Base-by-base conservation (phyloP, 1,140 invertebrate species). In the Microplitis mediator region DNA sequence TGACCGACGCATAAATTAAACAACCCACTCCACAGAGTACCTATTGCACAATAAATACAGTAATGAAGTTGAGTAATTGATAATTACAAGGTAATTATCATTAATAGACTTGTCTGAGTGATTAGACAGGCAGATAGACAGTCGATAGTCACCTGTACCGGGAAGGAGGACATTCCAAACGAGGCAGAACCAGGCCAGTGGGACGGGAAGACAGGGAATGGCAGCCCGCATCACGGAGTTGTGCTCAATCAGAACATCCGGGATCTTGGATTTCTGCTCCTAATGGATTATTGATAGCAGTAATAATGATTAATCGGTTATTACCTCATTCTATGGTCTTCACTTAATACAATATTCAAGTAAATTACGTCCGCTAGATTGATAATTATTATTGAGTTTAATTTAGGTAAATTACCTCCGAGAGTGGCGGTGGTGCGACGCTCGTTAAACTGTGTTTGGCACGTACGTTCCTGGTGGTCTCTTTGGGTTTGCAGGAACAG, bases 1-100 rank as follows among this genome's bases (percentile, higher is more conserved):
- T 95, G 95, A 1, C 96, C 96, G 76, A 95, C 91, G 81, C 95
- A 98, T 36, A 97, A 82, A 77, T 95, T 95, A 76, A 95, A 93
- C 67, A 97, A 79, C 1, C 96, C 96, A 74, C 95, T 96, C 62
- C 94, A 88, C 61, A 97, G 88, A 2, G 96, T 97, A 50, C 96
- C 96, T 97, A 86, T 6, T 79, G 81, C 75, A 56, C n/a, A 63
- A 61, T 51, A 6, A 70, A 39, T 75, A 67, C 4, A 8, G 6
- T 58, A 68, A 68, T 35, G 3, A 23, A 32, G 8, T 2, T 36
- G 13, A 36, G 8, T 34, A 4, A 58, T n/a, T 31, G 50, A 31
- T 14, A 45, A 45, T 45, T 23, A 23, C 23, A 23, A 45, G 39
- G 45, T 61, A 52, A 75, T 6, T 13, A 11, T 58, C 13, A 51